phyloP scores from a whole-genome alignment of 2,888 invertebrate genomes.

The Chymomyza fuscimana region DNA sequence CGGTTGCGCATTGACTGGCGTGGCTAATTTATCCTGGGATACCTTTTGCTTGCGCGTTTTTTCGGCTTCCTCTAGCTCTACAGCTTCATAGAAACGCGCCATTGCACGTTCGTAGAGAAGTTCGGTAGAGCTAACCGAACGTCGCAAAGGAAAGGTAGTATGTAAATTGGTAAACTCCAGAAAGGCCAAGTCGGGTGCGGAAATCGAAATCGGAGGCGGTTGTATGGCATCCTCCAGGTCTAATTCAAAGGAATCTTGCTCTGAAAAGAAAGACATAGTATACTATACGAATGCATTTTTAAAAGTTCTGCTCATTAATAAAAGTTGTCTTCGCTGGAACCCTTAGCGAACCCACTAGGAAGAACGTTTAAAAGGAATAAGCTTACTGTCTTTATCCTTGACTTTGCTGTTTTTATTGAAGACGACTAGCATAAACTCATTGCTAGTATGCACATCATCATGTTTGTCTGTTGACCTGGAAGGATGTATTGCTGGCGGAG shows the following conservation, averaged over 20 bases:
- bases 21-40: conserved; percentile 62
- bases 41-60: conserved; percentile 75
- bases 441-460: conserved; percentile 84
- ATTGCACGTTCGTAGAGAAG: conserved; percentile 90
- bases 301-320: neutral
- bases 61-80: conserved; percentile 87
- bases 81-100: conserved; percentile 89
- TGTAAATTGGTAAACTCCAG: conserved; percentile 82
- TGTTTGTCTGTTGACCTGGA: conserved; percentile 69
- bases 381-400: conserved; percentile 81
- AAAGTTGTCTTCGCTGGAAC: neutral
- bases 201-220: conserved; percentile 90
- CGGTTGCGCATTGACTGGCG: conserved; percentile 42
- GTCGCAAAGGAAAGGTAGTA: conserved; percentile 82
- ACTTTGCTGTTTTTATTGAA: conserved; percentile 83
- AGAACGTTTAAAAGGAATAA: neutral
- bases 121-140: conserved; percentile 90
- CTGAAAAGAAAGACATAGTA: conserved; percentile 49
- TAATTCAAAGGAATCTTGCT: conserved; percentile 83
- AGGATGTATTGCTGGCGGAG: conserved; percentile 23
- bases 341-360: neutral
- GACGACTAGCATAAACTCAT: conserved; percentile 89
- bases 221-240: conserved; percentile 85
- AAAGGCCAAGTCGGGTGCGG: conserved; percentile 88
- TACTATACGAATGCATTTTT: conserved; percentile 1